Conservation (phyloP, 2,113 vertebrate species). For the Micromys minutus region DNA sequence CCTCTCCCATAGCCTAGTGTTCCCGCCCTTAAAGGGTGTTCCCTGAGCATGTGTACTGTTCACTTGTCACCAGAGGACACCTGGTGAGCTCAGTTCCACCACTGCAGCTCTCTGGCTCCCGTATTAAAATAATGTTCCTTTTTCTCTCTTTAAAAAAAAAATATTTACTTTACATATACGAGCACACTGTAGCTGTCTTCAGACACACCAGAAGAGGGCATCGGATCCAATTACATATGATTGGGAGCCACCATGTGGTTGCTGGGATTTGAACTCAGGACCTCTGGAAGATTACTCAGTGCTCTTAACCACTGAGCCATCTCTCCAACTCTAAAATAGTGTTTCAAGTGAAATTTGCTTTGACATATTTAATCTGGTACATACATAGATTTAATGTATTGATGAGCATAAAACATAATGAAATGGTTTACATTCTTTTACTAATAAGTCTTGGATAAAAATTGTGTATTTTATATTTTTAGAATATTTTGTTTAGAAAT, state of each 20-base stretch:
- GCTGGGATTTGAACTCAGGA: no score
- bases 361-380: neutral
- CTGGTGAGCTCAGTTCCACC: neutral
- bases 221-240: no score
- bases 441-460: neutral
- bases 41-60: neutral
- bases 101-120: neutral
- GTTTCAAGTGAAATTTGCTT: constrained; percentile 29
- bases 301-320: no score
- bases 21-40: neutral
- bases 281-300: no score
- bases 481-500: neutral
- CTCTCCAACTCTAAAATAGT: no score
- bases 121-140: neutral
- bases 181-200: no score
- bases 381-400: neutral
- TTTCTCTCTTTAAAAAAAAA: no score
- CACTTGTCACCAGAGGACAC: neutral
- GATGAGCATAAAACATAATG: neutral
- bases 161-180: no score
- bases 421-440: neutral
- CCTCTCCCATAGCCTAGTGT: neutral
- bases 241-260: no score
- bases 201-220: no score
- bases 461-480: neutral